Evolutionary conservation across 2,113 vertebrate species (phyloP).

Genomic region (Tichodroma muraria): DNA sequence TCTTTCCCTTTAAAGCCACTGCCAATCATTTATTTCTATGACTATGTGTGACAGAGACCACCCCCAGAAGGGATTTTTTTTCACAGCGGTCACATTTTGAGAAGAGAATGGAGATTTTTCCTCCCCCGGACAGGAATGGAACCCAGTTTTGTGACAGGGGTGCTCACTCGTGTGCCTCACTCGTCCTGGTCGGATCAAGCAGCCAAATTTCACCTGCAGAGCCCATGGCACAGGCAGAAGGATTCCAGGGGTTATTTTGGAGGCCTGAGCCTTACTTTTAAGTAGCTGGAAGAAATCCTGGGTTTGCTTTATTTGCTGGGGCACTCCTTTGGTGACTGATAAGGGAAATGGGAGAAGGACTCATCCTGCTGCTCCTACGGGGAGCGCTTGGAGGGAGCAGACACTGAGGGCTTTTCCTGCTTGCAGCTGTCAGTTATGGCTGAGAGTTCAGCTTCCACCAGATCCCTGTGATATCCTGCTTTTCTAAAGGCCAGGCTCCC

Average conservation of each 20-base stretch:
- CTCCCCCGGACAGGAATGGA: background rate
- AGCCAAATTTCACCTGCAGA: background rate
- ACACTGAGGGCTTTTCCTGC: background rate
- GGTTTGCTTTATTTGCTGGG: background rate
- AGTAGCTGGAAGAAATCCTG: background rate
- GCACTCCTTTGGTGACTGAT: background rate
- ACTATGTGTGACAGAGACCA: background rate
- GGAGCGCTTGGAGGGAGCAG: background rate
- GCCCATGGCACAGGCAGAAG: background rate
- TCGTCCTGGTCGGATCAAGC: background rate
- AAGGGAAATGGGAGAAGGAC: background rate
- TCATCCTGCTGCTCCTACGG: background rate
- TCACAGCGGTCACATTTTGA: background rate
- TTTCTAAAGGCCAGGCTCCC: background rate
- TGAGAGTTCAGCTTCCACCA: background rate
- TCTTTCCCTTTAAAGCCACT: background rate
- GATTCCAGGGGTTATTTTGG: background rate
- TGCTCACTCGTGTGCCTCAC: background rate
- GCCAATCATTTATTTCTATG: background rate
- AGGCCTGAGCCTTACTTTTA: background rate
- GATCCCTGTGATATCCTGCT: background rate
- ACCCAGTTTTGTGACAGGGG: background rate
- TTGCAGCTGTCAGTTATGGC: background rate
- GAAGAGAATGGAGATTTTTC: background rate
- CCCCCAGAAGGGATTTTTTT: background rate